These are phyloP conservation scores for Danio jaintianensis DNA, from an alignment of 2,797 vertebrate species.

Conservation along the genomic window DNA sequence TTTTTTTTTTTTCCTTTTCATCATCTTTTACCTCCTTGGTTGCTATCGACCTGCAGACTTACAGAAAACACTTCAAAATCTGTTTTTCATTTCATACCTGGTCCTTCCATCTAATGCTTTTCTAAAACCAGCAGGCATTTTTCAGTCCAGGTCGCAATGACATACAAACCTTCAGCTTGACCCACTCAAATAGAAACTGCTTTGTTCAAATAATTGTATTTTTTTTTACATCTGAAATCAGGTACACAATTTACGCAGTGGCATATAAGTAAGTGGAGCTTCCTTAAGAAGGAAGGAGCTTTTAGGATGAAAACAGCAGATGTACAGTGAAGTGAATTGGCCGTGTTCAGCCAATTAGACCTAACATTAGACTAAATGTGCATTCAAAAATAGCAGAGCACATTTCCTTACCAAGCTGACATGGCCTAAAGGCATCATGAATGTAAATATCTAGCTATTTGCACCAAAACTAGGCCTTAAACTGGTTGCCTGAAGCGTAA, in stretches of 20 bases:
- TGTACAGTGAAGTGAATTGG: background rate
- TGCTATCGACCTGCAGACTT: background rate
- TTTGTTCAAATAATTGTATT: background rate
- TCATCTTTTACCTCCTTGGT: background rate
- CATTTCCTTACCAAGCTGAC: background rate
- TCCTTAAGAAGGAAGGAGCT: background rate
- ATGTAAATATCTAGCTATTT: conserved; percentile 5
- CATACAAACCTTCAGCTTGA: background rate
- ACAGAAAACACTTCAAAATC: background rate
- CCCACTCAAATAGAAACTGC: background rate
- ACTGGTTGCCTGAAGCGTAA: background rate
- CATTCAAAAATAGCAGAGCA: background rate
- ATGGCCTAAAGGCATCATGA: background rate
- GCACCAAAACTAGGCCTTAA: background rate
- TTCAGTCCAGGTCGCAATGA: background rate
- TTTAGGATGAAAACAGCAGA: conserved; percentile 20
- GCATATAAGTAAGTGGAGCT: background rate
- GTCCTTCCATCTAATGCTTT: background rate
- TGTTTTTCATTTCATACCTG: background rate
- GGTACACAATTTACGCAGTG: background rate
- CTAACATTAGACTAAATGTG: background rate
- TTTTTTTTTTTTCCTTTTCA: background rate
- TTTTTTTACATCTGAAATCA: background rate
- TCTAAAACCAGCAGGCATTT: background rate
- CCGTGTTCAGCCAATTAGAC: conserved; percentile 5